phyloP scores from a whole-genome alignment of 2,113 vertebrate genomes.

The Cheilinus undulatus region DNA sequence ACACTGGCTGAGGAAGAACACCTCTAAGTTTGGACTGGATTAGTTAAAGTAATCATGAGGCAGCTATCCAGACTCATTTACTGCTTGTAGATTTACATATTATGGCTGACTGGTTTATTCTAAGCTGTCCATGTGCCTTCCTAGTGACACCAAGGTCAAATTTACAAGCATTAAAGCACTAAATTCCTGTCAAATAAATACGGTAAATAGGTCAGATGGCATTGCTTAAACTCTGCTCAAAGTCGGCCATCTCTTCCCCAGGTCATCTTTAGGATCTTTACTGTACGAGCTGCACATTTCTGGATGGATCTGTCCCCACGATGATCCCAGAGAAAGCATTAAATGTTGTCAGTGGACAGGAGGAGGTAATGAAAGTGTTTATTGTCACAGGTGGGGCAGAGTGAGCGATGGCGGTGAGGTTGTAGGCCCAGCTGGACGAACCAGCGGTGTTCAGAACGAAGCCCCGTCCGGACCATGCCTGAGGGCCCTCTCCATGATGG shows the following conservation, averaged over 20 bases:
- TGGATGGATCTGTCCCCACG: constrained; percentile 45
- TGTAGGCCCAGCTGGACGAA: constrained; percentile 73
- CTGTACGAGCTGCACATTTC: neutral
- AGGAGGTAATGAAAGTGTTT: constrained; percentile 78
- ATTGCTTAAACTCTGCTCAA: too few relatives aligned
- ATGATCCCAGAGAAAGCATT: constrained; percentile 62
- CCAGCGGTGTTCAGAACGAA: constrained; percentile 62
- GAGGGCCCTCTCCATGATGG: constrained; percentile 50
- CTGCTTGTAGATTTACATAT: too few relatives aligned
- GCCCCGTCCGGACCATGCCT: constrained; percentile 48
- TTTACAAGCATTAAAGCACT: too few relatives aligned
- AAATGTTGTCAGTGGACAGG: constrained; percentile 71
- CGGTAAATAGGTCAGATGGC: too few relatives aligned
- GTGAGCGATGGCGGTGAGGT: constrained; percentile 63
- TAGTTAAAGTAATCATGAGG: too few relatives aligned
- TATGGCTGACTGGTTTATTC: too few relatives aligned
- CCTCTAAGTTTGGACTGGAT: too few relatives aligned
- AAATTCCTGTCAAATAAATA: too few relatives aligned
- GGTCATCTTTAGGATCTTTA: neutral
- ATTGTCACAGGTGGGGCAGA: constrained; percentile 79
- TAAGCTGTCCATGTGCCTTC: too few relatives aligned
- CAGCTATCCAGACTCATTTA: too few relatives aligned
- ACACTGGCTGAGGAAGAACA: too few relatives aligned
- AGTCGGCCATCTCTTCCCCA: neutral
- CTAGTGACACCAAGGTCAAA: too few relatives aligned